Base-by-base conservation (phyloP, 2,888 invertebrate genomes). In the Apomyelois bistriatella region DNA sequence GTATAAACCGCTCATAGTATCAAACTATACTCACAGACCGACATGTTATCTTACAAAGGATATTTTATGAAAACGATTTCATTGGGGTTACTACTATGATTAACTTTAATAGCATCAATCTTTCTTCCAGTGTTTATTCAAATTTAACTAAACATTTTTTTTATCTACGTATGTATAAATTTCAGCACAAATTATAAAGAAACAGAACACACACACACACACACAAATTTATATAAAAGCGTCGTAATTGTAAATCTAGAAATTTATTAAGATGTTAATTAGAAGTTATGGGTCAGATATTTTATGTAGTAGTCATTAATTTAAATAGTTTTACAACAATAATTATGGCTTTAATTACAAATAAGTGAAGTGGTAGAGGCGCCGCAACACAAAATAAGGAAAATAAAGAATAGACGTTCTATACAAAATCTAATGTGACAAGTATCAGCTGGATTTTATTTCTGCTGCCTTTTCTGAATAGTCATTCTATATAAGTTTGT, bases 281-380 rank as follows among this genome's bases (percentile, higher is more conserved):
- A 15, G 15, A 46, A 46, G 10, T 46, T 35, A 32, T 46, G 32
- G 46, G 46, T 46, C 16, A 16, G 10, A 38, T 38, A 48, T 48
- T 12, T 38, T 37, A 13, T 32, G 10, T 7, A 22, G 9, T 28
- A 12, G 48, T 40, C 15, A 40, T 30, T 50, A 12, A 40, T 50
- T 41, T 40, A 30, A 50, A 50, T 50, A 50, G 40, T 50, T 50
- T 38, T 28, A 38, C 15, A 22, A 28, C 40, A 50, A 50, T 16
- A 15, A 38, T 48, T 38, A 37, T 47, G 42, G 56, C n/a, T 46
- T 54, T 61, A 58, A 61, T 61, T 58, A 55, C 56, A 50, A 56
- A 56, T 53, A 52, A 48, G 52, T 55, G 53, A 48, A 56, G 52
- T 53, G 52, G 58, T 56, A 54, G 47, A 53, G 48, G 40, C 48